These are phyloP conservation scores for Coenonympha glycerion DNA, from an alignment of 2,888 invertebrate species.

Conservation along the genomic window DNA sequence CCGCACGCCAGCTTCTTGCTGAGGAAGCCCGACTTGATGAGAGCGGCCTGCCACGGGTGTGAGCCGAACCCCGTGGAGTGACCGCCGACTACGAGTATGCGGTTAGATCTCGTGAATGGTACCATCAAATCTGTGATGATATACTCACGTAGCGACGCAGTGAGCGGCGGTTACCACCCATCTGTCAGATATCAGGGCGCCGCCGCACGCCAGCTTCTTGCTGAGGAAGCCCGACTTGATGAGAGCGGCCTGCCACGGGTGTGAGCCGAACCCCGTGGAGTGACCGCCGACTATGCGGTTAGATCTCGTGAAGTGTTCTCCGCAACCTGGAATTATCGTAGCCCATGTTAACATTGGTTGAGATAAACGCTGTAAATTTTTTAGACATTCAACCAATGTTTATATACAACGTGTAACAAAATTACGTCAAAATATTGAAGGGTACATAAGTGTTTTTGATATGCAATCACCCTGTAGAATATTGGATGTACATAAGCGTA, in stretches of 20 bases:
- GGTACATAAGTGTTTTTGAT: too few species aligned
- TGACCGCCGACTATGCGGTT: conserved; percentile 95
- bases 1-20: conserved; percentile 94
- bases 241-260: conserved; percentile 96
- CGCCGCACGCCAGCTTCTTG: conserved; percentile 93
- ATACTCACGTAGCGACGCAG: conserved; percentile 91
- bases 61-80: conserved; percentile 92
- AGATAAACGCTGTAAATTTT: too few species aligned
- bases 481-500: too few species aligned
- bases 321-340: conserved; percentile 82
- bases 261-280: conserved; percentile 91
- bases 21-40: conserved; percentile 92
- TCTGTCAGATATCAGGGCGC: conserved; percentile 89
- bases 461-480: too few species aligned
- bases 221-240: conserved; percentile 93
- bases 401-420: too few species aligned
- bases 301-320: conserved; percentile 89
- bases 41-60: conserved; percentile 95
- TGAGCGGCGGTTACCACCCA: conserved; percentile 96
- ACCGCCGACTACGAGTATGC: conserved; percentile 95
- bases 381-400: too few species aligned
- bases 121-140: too few species aligned
- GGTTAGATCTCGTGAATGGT: too few species aligned
- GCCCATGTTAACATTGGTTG: too few species aligned
- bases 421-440: too few species aligned